Evolutionary conservation across 2,797 vertebrate genomes (phyloP), one percentile per base, ranked within the genome.

Genomic region (Rhynchotus rufescens): DNA sequence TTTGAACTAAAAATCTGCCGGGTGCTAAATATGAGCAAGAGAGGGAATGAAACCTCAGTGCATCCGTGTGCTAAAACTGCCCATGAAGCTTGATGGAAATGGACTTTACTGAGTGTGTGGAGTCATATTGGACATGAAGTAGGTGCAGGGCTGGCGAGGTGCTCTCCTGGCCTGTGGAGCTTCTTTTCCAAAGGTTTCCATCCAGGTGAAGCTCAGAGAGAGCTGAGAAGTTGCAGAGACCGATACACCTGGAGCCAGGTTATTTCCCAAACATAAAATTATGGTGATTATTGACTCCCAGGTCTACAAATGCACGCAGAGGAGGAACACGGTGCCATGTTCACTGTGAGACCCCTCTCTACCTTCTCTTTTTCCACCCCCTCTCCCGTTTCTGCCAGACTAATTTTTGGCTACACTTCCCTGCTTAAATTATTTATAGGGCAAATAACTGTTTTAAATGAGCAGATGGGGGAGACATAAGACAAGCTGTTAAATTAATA

Each of bases 401-500:
- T 92, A 85, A 88, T 92, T 94, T 92, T 89, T 96, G 94, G 93
- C 93, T 95, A 95, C 94, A 81, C 91, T 96, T 95, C 90, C 96
- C 90, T 87, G 92, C 83, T 84, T 97, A 92, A 95, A 96, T 93
- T 97, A 97, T 97, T 97, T 96, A 96, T 91, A 97, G 94, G 84
- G 87, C 96, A 94, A 96, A 92, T 96, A 96, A 95, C 95, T 95
- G 96, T 96, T 97, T 96, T 96, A 96, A 97, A 92, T 95, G 96
- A 98, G 95, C 97, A 98, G 97, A 97, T 97, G 97, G 96, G 91
- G 95, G 89, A 94, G 95, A 94, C 95, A 93, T 90, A 97, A 96
- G 96, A 98, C 98, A 97, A 98, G 96, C 97, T 98, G 97, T 96
- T 97, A 84, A 97, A 96, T 97, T 97, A 98, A 97, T 98, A 97